Conservation (phyloP, 2,113 vertebrate species). For the Patagioenas fasciata region DNA sequence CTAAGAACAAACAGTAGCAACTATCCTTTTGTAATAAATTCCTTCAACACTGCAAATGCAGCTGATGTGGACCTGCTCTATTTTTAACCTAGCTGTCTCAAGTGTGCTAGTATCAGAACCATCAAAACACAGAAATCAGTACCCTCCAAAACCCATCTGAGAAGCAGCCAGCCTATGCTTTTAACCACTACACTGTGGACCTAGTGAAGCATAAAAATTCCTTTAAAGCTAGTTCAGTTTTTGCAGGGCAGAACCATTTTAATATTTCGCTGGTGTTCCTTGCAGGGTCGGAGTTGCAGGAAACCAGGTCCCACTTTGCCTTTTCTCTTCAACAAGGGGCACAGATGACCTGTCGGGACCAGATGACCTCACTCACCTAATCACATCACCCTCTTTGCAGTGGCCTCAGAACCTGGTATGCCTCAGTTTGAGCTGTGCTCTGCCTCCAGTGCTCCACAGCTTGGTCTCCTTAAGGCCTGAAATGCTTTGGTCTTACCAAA, state of each 20-base stretch:
- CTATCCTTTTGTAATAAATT: neutral
- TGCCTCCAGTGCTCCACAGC: neutral
- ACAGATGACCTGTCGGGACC: neutral
- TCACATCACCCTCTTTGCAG: neutral
- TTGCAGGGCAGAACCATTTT: neutral
- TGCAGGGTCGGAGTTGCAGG: neutral
- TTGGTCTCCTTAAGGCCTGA: neutral
- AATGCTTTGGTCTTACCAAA: neutral
- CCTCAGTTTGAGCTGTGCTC: neutral
- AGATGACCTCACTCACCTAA: neutral
- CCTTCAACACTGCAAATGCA: neutral
- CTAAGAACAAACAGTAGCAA: neutral
- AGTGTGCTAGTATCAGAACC: neutral
- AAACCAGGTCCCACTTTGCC: neutral
- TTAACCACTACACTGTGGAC: neutral
- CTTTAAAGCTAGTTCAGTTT: neutral
- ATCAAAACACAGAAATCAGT: neutral
- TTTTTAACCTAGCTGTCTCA: neutral
- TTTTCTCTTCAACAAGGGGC: neutral
- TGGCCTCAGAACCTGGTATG: neutral
- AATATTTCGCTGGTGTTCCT: neutral
- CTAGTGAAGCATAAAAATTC: neutral
- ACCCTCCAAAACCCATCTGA: neutral
- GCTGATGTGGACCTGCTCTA: neutral
- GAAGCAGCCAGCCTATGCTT: neutral